phyloP scores from a whole-genome alignment of 2,888 invertebrate genomes.

The Aplocera efformata region DNA sequence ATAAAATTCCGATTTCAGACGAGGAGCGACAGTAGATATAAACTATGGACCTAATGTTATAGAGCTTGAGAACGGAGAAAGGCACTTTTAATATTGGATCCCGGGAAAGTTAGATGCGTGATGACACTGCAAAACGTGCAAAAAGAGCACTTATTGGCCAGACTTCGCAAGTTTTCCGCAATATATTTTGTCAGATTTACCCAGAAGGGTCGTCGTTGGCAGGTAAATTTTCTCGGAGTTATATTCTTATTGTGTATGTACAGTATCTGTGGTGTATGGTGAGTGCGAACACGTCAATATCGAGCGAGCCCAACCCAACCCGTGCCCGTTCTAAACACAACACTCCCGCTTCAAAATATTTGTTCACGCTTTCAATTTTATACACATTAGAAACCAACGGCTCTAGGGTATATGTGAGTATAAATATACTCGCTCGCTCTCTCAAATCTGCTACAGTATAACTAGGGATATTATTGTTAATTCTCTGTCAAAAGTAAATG shows the following conservation, averaged over 20 bases:
- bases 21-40: not conserved
- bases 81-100: conserved; percentile 2
- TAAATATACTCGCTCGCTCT: no score
- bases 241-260: conserved; percentile 22
- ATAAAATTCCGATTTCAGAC: conserved; percentile 17
- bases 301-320: conserved; percentile 30
- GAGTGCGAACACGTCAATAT: conserved; percentile 35
- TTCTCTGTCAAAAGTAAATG: no score
- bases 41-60: no score
- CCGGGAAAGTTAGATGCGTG: conserved; percentile 14
- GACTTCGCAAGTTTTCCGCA: conserved; percentile 21
- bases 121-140: conserved; percentile 9
- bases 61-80: no score
- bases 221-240: conserved; percentile 27
- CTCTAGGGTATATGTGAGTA: no score
- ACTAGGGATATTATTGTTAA: no score
- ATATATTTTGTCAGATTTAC: conserved; percentile 26
- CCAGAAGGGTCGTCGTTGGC: conserved; percentile 23
- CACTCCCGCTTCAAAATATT: conserved; percentile 42
- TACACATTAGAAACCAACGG: conserved; percentile 15
- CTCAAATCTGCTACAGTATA: no score
- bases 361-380: conserved; percentile 38
- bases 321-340: conserved; percentile 40
- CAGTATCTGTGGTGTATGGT: conserved; percentile 23
- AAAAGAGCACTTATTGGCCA: conserved; percentile 21